Conservation (phyloP, 2,113 vertebrate species). For the Elgaria multicarinata region DNA sequence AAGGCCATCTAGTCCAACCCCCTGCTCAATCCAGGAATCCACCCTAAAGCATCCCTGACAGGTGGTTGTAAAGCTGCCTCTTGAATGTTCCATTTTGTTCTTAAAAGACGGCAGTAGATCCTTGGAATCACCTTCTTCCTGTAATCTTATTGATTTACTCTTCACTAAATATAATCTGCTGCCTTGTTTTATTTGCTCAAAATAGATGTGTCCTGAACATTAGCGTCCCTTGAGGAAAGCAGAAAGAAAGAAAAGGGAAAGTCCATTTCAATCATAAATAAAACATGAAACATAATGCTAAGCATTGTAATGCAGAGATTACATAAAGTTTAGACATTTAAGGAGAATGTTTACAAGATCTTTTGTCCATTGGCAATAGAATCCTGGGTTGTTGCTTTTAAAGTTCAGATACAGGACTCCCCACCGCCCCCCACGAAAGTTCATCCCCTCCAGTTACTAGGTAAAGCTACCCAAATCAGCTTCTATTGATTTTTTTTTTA, state of each 20-base stretch:
- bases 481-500: too few species aligned
- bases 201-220: constrained; percentile 33
- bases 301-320: constrained; percentile 44
- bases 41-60: too few species aligned
- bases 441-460: too few species aligned
- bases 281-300: constrained; percentile 52
- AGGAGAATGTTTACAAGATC: constrained; percentile 18
- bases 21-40: too few species aligned
- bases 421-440: too few species aligned
- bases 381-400: not conserved
- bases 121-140: not conserved
- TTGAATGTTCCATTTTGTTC: not conserved
- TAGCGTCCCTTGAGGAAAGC: constrained; percentile 19
- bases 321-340: constrained; percentile 44
- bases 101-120: not conserved
- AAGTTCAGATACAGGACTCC: not conserved
- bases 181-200: constrained; percentile 51
- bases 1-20: too few species aligned
- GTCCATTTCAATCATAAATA: constrained; percentile 47
- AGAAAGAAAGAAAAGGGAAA: constrained; percentile 24
- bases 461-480: not conserved
- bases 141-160: constrained; percentile 27
- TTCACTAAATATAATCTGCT: constrained; percentile 35
- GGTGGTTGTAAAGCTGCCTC: too few species aligned
- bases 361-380: constrained; percentile 23